Conservation (phyloP, 2,888 invertebrate species). For the Oegoconia quadripuncta region DNA sequence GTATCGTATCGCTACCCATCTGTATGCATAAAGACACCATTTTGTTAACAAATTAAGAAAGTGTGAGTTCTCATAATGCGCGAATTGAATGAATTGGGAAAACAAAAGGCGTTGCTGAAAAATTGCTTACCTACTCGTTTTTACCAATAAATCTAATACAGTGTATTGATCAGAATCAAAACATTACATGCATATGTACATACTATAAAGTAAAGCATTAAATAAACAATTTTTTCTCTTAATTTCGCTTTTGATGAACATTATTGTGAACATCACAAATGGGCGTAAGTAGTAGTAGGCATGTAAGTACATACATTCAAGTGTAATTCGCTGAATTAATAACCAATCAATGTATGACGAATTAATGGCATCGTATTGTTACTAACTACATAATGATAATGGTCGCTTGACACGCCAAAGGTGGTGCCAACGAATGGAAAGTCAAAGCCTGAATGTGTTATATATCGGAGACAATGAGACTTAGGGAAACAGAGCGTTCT, state of each 20-base stretch:
- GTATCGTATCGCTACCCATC: slow-evolving; percentile 4
- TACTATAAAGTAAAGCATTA: background rate
- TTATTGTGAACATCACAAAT: background rate
- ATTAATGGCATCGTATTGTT: background rate
- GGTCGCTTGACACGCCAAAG: slow-evolving; percentile 14
- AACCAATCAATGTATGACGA: background rate
- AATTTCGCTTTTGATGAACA: background rate
- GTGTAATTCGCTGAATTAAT: slow-evolving; percentile 4
- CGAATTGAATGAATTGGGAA: too few relatives aligned
- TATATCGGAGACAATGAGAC: slow-evolving; percentile 65
- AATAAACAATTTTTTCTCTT: background rate
- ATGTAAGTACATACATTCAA: background rate
- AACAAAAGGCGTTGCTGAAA: too few relatives aligned
- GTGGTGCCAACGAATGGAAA: slow-evolving; percentile 51
- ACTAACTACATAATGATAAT: slow-evolving; percentile 6
- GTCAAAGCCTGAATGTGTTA: slow-evolving; percentile 57
- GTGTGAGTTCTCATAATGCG: too few relatives aligned
- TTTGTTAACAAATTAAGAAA: background rate
- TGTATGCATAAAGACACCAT: background rate
- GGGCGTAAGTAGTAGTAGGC: too few relatives aligned
- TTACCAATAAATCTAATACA: background rate
- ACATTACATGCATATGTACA: background rate
- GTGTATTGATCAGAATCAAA: background rate
- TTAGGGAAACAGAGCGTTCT: slow-evolving; percentile 75
- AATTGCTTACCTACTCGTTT: too few relatives aligned